These are phyloP conservation scores for Lagodon rhomboides DNA, from an alignment of 2,797 vertebrate genomes.

Conservation along the genomic window DNA sequence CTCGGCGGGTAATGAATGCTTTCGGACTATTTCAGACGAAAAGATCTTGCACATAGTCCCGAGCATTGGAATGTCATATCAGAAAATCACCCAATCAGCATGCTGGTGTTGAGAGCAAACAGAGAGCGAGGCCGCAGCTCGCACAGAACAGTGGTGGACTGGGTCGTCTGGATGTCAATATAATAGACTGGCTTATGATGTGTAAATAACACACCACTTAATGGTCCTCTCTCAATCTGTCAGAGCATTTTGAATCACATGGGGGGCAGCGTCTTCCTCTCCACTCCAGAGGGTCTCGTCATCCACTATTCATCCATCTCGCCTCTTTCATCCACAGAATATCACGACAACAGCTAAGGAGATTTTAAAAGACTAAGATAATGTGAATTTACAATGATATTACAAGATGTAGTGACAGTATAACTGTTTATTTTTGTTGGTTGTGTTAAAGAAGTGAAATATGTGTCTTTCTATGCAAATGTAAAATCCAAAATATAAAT, in stretches of 20 bases:
- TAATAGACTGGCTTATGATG: constrained; percentile 89
- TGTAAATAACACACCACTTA: constrained; percentile 87
- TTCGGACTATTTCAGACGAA: constrained; percentile 84
- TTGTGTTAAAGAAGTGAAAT: neutral
- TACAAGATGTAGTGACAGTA: neutral
- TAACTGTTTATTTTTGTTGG: neutral
- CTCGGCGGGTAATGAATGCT: constrained; percentile 85
- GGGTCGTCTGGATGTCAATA: constrained; percentile 85
- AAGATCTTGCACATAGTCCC: constrained; percentile 79
- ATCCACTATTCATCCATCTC: constrained; percentile 45
- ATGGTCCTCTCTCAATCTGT: constrained; percentile 81
- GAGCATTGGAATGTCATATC: constrained; percentile 86
- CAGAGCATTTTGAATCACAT: constrained; percentile 80
- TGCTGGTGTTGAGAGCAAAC: constrained; percentile 87
- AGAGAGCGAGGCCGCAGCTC: constrained; percentile 73
- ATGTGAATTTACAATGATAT: constrained; percentile 25
- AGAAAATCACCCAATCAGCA: constrained; percentile 89
- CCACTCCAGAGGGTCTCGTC: constrained; percentile 40
- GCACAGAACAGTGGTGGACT: constrained; percentile 70
- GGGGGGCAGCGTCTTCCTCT: constrained; percentile 64
- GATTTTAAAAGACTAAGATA: neutral
- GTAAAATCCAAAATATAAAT: constrained; percentile 2
- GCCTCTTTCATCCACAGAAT: constrained; percentile 48
- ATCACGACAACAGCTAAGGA: constrained; percentile 19
- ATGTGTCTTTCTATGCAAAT: neutral